Base-by-base conservation (phyloP, 1,140 invertebrate genomes). In the Listronotus oregonensis region DNA sequence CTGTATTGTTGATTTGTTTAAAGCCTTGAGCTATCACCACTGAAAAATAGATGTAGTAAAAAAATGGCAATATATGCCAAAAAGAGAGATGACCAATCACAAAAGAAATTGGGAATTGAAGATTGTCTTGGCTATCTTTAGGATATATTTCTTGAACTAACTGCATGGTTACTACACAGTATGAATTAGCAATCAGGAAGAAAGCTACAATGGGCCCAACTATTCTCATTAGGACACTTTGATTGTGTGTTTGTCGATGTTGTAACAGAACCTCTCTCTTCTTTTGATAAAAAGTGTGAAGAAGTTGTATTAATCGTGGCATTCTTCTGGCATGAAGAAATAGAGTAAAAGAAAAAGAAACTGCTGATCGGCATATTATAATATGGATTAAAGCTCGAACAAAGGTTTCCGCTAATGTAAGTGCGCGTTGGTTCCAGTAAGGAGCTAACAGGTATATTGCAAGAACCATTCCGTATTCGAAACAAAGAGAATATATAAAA, bases 291-390 rank as follows among this genome's bases (percentile, higher is more conserved):
- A 60, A 60, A 12, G 32, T 9, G 11, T 60, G 21, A 6, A 50
- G 31, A 14, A 60, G 37, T 27, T 60, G 58, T 6, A 60, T 60
- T 3, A 60, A 9, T n/a, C 17, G 11, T 12, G 58, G 44, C 46
- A 60, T 50, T 15, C 46, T 49, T 43, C 50, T 60, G 15, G 46
- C 58, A 12, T 50, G 44, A n/a, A 37, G 37, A 11, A 60, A 51
- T 10, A 60, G 11, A 17, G n/a, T 34, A 15, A 65, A 34, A 3
- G 47, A 37, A 12, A 15, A 65, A 1, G 54, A 57, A 3, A 58
- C 11, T 27, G 34, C 37, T 4, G 55, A 47, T 7, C 55, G 15
- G 5, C 59, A n/a, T 6, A 40, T 37, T 55, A 57, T 65, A 11
- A 58, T 12, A 6, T 32, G 27, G 9, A 49, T 17, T 18, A 65